Conservation (phyloP, 2,888 invertebrate species). For the Morpho helenor region DNA sequence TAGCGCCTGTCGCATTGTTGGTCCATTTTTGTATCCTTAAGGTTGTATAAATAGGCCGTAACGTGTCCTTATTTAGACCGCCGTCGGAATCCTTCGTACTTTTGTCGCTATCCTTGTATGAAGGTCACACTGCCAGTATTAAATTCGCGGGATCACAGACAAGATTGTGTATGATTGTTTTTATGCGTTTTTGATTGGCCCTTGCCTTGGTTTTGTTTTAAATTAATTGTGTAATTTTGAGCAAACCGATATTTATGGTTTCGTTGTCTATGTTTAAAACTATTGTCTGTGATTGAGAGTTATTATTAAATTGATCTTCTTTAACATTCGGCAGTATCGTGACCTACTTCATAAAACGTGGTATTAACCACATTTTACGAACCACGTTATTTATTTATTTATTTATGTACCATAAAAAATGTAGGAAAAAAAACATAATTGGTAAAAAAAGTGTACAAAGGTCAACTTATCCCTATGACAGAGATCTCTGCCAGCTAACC, state of each 20-base stretch:
- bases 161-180: constrained; percentile 36
- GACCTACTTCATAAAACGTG: no score
- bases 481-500: no score
- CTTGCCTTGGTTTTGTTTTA: constrained; percentile 39
- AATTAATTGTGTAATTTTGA: constrained; percentile 5
- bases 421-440: no score
- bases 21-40: neutral
- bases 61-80: constrained; percentile 11
- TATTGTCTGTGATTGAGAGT: neutral
- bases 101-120: constrained; percentile 37
- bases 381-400: no score
- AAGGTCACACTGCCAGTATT: constrained; percentile 39
- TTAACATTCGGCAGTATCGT: no score
- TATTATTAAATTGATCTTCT: no score
- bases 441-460: no score
- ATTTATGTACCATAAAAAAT: no score
- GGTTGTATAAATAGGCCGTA: constrained; percentile 3
- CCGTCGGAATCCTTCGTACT: constrained; percentile 21
- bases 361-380: no score
- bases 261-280: neutral
- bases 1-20: neutral
- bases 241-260: constrained; percentile 1
- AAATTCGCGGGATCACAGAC: constrained; percentile 45
- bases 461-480: no score
- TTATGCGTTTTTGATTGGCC: constrained; percentile 56